A percentile compares a stretch with the other conserved stretches of the same genome.
Evolutionary conservation across 2,888 invertebrate species (phyloP).

Genomic region (Hanleya hanleyi): DNA sequence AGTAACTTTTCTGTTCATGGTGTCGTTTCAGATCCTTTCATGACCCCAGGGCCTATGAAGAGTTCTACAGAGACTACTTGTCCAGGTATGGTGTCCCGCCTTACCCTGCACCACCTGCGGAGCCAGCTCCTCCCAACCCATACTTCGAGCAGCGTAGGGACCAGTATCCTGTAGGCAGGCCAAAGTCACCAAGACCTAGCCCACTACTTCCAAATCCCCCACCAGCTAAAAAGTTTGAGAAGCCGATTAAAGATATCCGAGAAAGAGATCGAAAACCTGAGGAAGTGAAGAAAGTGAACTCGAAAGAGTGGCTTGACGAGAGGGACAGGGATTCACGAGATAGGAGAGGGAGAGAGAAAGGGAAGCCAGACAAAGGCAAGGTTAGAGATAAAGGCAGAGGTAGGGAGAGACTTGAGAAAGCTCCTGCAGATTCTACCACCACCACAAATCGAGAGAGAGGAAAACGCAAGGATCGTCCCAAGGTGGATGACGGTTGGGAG

Average conservation of each 20-base stretch:
- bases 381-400: neutral
- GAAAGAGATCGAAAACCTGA: constrained; percentile 51
- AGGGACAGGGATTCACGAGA: constrained; percentile 71
- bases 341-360: constrained; percentile 71
- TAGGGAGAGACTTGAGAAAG: neutral
- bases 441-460: neutral
- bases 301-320: constrained; percentile 73
- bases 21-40: constrained; percentile 1
- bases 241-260: constrained; percentile 24
- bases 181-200: too few relatives aligned
- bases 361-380: constrained; percentile 24
- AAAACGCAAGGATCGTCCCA: too few relatives aligned
- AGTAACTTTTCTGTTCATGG: neutral
- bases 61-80: constrained; percentile 37
- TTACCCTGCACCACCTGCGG: constrained; percentile 30
- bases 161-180: too few relatives aligned
- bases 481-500: neutral
- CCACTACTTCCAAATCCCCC: neutral
- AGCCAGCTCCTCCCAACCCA: neutral
- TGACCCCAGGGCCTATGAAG: constrained; percentile 36
- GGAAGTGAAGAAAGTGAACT: constrained; percentile 64
- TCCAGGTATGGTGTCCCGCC: constrained; percentile 34
- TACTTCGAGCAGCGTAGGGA: too few relatives aligned
- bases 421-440: neutral
- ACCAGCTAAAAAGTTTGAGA: constrained; percentile 7